These are phyloP conservation scores for Linepithema humile DNA, from an alignment of 1,140 invertebrate species.

Conservation along the genomic window DNA sequence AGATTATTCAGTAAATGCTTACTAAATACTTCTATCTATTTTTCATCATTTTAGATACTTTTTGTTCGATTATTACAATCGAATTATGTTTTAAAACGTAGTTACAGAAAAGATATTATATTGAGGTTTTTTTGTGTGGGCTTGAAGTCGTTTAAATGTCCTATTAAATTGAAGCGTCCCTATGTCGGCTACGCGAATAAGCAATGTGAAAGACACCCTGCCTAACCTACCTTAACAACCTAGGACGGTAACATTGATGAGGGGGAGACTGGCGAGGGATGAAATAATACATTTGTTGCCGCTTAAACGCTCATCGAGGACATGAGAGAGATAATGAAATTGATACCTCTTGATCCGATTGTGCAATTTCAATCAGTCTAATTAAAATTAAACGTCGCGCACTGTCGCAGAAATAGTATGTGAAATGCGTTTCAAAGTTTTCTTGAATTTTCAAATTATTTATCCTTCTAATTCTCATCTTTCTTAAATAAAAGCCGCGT, in stretches of 20 bases:
- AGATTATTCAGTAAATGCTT: not conserved
- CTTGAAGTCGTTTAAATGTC: not conserved
- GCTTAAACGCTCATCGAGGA: conserved; percentile 14
- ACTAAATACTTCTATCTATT: no score
- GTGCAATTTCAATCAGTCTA: not conserved
- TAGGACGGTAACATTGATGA: conserved; percentile 39
- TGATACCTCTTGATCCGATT: not conserved
- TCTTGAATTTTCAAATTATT: not conserved
- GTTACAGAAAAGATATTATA: no score
- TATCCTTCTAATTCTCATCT: not conserved
- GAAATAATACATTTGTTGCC: conserved; percentile 56
- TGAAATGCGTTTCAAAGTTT: not conserved
- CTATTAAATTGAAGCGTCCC: conserved; percentile 2
- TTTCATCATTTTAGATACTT: no score
- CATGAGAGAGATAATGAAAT: conserved; percentile 14
- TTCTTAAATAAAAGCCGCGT: not conserved
- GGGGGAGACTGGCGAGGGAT: conserved; percentile 19
- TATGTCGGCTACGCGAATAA: not conserved
- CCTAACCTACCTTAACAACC: conserved; percentile 67
- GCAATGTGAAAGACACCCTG: conserved; percentile 33
- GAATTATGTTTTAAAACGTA: no score
- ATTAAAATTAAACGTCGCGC: not conserved
- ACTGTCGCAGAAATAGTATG: not conserved
- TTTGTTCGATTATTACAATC: not conserved
- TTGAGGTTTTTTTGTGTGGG: no score